Evolutionary conservation across 2,888 invertebrate species (phyloP).

Genomic region (Athrips mouffetella): DNA sequence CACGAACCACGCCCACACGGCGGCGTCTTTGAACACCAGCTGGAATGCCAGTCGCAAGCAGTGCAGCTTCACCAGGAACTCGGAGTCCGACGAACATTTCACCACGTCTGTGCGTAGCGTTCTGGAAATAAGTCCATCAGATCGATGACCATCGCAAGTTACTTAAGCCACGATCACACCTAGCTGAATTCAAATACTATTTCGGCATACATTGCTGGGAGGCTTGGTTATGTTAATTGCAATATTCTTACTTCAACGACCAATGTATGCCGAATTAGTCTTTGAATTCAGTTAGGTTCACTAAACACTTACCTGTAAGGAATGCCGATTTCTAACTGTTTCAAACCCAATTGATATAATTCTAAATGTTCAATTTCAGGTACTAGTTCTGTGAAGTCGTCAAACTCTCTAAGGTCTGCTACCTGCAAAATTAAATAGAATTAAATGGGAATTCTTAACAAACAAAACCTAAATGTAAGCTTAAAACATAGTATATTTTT

Average conservation of each 20-base stretch:
- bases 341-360: constrained; percentile 90
- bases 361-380: constrained; percentile 89
- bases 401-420: constrained; percentile 92
- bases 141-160: too few relatives aligned
- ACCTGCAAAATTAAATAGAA: constrained; percentile 76
- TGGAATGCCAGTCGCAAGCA: constrained; percentile 94
- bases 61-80: constrained; percentile 97
- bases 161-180: too few relatives aligned
- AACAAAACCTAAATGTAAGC: too few relatives aligned
- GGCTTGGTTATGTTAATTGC: too few relatives aligned
- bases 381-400: constrained; percentile 87
- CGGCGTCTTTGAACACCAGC: constrained; percentile 83
- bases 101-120: constrained; percentile 91
- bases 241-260: too few relatives aligned
- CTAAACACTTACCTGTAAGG: constrained; percentile 75
- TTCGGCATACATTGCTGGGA: too few relatives aligned
- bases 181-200: too few relatives aligned
- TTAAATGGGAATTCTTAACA: too few relatives aligned
- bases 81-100: constrained; percentile 92
- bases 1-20: constrained; percentile 88
- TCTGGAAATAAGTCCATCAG: constrained; percentile 64
- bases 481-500: too few relatives aligned
- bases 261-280: too few relatives aligned
- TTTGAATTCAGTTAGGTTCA: background rate
- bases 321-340: constrained; percentile 88